phyloP scores from a whole-genome alignment of 1,140 invertebrate genomes.

The Ostrea denselamellosa region DNA sequence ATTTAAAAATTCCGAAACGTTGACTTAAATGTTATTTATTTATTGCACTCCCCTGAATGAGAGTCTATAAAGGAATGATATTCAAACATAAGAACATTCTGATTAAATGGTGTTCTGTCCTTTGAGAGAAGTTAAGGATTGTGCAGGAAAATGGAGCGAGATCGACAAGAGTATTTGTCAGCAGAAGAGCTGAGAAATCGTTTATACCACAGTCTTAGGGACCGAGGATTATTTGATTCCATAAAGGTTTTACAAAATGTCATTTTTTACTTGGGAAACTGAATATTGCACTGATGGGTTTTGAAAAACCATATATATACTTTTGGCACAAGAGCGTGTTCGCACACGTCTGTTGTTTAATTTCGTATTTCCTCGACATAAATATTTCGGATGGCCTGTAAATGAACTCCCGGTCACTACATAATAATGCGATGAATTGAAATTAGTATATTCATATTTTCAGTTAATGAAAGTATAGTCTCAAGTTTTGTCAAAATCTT shows the following conservation, averaged over 20 bases:
- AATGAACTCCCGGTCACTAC: too few species aligned
- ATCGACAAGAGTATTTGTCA: constrained; percentile 68
- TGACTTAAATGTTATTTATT: neutral
- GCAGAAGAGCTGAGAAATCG: constrained; percentile 72
- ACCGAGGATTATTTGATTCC: constrained; percentile 71
- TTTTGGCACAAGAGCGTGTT: neutral
- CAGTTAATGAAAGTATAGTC: too few species aligned
- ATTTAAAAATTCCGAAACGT: neutral
- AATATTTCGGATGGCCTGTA: too few species aligned
- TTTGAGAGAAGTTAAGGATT: neutral
- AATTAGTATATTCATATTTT: too few species aligned
- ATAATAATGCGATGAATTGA: too few species aligned
- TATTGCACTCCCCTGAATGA: neutral
- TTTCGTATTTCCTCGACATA: neutral
- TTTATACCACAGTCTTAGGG: constrained; percentile 70
- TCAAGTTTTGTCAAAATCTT: too few species aligned
- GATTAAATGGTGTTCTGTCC: neutral
- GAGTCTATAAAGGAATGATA: neutral
- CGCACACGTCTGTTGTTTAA: neutral
- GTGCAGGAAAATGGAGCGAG: constrained; percentile 60
- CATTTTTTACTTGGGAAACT: neutral
- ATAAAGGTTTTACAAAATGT: constrained; percentile 66
- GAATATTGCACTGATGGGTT: neutral
- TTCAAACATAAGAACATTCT: neutral
- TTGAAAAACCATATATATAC: neutral